A percentile compares a stretch with the other conserved stretches of the same genome.
Conservation (phyloP, 2,797 vertebrate genomes). For the Gobionotothen gibberifrons region DNA sequence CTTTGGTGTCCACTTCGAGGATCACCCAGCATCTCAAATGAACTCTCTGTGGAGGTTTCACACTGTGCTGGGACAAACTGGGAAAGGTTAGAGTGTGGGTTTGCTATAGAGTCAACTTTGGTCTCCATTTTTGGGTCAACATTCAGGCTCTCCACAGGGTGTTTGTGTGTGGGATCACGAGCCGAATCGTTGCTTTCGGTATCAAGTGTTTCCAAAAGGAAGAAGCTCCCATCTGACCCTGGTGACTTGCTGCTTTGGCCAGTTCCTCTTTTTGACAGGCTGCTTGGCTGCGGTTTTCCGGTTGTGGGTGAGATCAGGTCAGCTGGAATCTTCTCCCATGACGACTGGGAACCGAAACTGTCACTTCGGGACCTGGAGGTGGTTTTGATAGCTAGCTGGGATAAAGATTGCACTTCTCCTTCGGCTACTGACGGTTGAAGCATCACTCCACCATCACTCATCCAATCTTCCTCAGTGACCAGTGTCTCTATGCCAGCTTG, state of each 20-base stretch:
- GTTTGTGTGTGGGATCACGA: constrained; percentile 1
- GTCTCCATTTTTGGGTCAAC: constrained; percentile 65
- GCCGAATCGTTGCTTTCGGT: constrained; percentile 24
- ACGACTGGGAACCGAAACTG: constrained; percentile 79
- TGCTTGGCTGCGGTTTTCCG: constrained; percentile 23
- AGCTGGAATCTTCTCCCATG: constrained; percentile 83
- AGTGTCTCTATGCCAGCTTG: constrained; percentile 63
- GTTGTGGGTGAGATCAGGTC: constrained; percentile 60
- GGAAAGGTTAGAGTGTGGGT: constrained; percentile 1
- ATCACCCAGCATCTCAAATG: constrained; percentile 71
- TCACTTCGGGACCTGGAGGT: constrained; percentile 55
- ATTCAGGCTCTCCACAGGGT: background rate
- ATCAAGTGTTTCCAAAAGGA: constrained; percentile 50
- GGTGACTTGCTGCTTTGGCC: constrained; percentile 23
- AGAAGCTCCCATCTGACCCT: constrained; percentile 54
- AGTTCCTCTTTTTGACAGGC: constrained; percentile 35
- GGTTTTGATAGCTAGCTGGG: constrained; percentile 43
- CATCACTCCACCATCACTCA: background rate
- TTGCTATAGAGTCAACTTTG: background rate
- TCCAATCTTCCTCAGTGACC: constrained; percentile 24
- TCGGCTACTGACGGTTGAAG: background rate
- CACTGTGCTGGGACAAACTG: background rate
- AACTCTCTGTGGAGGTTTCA: constrained; percentile 63
- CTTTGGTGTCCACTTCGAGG: constrained; percentile 8
- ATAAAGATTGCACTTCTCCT: constrained; percentile 39